A percentile compares a stretch with the other conserved stretches of the same genome.
Conservation (phyloP, 2,888 invertebrate species). For the Sinopyrophorus schimmeli region DNA sequence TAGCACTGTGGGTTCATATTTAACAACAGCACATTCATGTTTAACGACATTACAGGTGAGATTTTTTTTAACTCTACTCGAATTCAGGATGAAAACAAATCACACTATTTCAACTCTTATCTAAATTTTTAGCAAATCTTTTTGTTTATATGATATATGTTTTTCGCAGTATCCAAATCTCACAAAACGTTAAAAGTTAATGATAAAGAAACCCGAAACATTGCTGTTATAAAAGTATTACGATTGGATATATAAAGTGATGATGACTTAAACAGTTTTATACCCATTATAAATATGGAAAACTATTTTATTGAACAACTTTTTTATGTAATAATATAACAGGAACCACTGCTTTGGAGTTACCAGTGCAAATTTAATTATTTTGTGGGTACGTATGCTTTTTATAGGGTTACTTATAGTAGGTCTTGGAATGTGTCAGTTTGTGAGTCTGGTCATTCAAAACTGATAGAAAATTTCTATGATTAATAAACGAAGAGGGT, state of each 20-base stretch:
- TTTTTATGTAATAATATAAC: constrained; percentile 22
- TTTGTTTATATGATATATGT: constrained; percentile 34
- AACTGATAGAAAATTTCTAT: too few relatives aligned
- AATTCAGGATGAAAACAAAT: constrained; percentile 34
- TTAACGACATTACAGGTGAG: constrained; percentile 39
- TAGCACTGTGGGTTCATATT: constrained; percentile 38
- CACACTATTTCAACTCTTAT: constrained; percentile 24
- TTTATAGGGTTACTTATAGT: constrained; percentile 32
- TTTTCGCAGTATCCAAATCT: constrained; percentile 36
- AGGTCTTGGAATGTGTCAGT: constrained; percentile 23
- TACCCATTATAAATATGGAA: constrained; percentile 21
- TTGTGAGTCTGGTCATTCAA: constrained; percentile 38
- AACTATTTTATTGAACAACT: constrained; percentile 20
- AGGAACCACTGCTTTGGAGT: constrained; percentile 19
- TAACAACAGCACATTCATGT: constrained; percentile 34
- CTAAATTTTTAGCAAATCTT: constrained; percentile 29
- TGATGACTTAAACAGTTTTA: constrained; percentile 19
- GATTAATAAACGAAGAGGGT: too few relatives aligned
- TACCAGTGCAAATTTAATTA: constrained; percentile 16
- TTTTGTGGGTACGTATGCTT: constrained; percentile 40
- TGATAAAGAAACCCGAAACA: constrained; percentile 21
- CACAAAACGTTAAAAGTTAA: constrained; percentile 22
- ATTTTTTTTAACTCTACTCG: constrained; percentile 36
- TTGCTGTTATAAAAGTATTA: constrained; percentile 19
- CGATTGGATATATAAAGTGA: constrained; percentile 21